These are phyloP conservation scores for Eclectus roratus DNA, from an alignment of 2,113 vertebrate genomes.

Conservation along the genomic window DNA sequence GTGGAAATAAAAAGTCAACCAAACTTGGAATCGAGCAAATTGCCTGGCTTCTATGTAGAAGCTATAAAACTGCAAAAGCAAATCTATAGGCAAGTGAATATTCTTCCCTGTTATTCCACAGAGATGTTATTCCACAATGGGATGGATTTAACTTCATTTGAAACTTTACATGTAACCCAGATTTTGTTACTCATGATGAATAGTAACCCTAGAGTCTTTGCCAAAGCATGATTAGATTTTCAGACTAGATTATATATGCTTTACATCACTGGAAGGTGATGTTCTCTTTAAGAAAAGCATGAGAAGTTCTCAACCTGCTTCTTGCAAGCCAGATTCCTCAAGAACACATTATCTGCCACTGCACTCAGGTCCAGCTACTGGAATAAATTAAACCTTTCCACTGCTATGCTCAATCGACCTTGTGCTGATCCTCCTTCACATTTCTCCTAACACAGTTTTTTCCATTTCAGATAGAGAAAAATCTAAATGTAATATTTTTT, in stretches of 20 bases:
- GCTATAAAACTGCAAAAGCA: background rate
- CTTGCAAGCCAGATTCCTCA: background rate
- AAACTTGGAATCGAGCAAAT: background rate
- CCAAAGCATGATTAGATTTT: constrained; percentile 4
- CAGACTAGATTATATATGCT: background rate
- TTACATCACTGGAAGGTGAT: background rate
- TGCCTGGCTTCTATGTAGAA: background rate
- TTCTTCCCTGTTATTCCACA: background rate
- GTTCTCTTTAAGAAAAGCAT: background rate
- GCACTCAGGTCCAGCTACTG: background rate
- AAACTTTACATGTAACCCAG: background rate
- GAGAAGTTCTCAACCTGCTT: background rate
- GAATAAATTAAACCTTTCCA: background rate
- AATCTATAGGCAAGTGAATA: background rate
- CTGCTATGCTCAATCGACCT: background rate
- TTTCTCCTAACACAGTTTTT: background rate
- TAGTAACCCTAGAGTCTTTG: background rate
- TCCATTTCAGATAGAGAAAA: background rate
- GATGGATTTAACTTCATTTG: background rate
- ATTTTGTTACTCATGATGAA: background rate
- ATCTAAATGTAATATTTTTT: background rate
- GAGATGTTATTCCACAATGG: background rate
- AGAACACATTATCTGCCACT: background rate
- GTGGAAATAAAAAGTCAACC: background rate
- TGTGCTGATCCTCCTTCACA: background rate